Base-by-base conservation (phyloP, 1,140 invertebrate species). In the Brachionus rubens region DNA sequence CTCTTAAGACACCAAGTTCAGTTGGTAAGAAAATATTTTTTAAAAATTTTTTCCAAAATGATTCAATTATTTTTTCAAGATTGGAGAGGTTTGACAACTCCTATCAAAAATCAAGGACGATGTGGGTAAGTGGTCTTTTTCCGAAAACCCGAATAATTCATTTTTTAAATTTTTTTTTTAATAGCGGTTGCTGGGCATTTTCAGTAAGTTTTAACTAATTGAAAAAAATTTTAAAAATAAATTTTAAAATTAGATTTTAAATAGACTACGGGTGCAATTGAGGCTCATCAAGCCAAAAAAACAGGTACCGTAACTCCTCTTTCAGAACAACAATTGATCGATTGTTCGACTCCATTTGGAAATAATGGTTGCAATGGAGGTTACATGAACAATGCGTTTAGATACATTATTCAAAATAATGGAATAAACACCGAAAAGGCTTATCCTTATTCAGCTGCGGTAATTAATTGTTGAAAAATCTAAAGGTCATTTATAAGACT, bases 281-380 rank as follows among this genome's bases (percentile, higher is more conserved):
- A 76, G 52, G 54, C 30, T 30, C 41, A 59, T 26, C 16, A 48
- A 33, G 33, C 36, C 28, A 30, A n/a, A 16, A 76, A 48, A 62
- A 62, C 41, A 48, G 28, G 28, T 7, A 16, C 36, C 5, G n/a
- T 70, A 33, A 19, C 47, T 26, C 14, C 52, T 24, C 12, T 76
- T 1, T 72, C 68, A 19, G 96, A 98, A 86, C 96, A 99, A 86
- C 97, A 99, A 83, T 86, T 99, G 48, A 88, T 99, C 30, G 96
- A 99, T 86, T 99, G 96, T 82, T 95, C 93, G 0, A 65, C 33
- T 48, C 79, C 78, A 52, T 79, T 79, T 75, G 82, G 81, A 14
- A 79, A 79, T 54, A 24, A 67, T 21, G 78, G 78, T 10, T 79
- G 78, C 56, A 50, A 52, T 62, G 77, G 83, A 16, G 83, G 83